phyloP scores from a whole-genome alignment of 1,140 invertebrate genomes.

The Papilio helenus region DNA sequence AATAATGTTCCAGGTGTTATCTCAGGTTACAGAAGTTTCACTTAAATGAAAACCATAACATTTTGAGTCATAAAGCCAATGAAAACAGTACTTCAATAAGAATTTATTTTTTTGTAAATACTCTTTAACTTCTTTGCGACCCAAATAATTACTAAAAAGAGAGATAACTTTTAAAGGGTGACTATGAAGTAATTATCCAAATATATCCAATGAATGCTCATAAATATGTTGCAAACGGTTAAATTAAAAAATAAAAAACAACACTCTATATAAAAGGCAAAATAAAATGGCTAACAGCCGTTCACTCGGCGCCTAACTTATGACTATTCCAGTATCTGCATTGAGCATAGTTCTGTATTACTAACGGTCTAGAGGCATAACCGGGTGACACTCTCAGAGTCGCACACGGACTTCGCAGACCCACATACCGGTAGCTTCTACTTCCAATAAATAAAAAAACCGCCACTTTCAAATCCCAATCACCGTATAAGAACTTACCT shows the following conservation, averaged over 20 bases:
- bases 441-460: constrained; percentile 32
- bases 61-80: background rate
- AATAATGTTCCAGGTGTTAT: background rate
- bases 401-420: constrained; percentile 32
- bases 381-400: constrained; percentile 39
- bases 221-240: background rate
- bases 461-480: constrained; percentile 33
- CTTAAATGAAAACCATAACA: background rate
- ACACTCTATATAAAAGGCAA: constrained; percentile 14
- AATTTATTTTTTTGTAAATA: background rate
- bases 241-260: background rate
- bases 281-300: background rate
- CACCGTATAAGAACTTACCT: constrained; percentile 56
- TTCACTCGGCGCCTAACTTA: constrained; percentile 12
- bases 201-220: background rate
- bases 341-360: background rate
- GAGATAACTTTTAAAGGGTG: background rate
- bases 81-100: background rate
- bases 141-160: background rate
- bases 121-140: background rate
- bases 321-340: background rate
- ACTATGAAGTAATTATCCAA: background rate
- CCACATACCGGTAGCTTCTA: constrained; percentile 36
- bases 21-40: background rate
- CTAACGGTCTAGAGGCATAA: constrained; percentile 34